Conservation (phyloP, 2,888 invertebrate genomes). For the Lasioglossum vierecki region DNA sequence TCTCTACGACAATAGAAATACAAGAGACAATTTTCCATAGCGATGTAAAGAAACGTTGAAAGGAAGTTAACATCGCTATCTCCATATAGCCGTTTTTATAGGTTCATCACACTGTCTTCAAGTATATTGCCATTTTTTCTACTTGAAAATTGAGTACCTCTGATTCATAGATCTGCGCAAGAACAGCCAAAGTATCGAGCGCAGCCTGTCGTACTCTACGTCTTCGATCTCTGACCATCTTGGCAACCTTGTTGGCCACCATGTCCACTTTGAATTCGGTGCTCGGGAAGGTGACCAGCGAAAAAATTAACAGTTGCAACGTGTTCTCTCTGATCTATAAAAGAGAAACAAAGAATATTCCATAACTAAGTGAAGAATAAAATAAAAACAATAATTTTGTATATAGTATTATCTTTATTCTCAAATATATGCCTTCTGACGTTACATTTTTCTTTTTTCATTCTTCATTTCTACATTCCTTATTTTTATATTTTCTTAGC, state of each 20-base stretch:
- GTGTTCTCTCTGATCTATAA: slow-evolving; percentile 89
- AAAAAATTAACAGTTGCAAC: slow-evolving; percentile 90
- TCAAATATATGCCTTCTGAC: no score
- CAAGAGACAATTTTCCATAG: no score
- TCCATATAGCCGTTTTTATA: neutral
- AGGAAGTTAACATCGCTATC: neutral
- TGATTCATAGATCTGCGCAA: slow-evolving; percentile 88
- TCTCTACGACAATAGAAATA: neutral
- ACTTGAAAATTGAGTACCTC: slow-evolving; percentile 70
- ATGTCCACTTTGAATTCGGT: slow-evolving; percentile 85
- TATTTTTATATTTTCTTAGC: no score
- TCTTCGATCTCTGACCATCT: slow-evolving; percentile 86
- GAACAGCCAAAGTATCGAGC: slow-evolving; percentile 91
- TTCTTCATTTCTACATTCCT: no score
- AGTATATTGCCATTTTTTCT: neutral
- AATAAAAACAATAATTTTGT: no score
- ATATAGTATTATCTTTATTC: no score
- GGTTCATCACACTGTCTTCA: neutral
- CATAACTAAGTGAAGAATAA: neutral
- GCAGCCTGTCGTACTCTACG: slow-evolving; percentile 91
- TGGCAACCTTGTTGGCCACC: slow-evolving; percentile 77
- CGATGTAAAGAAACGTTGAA: no score
- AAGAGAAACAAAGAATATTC: neutral
- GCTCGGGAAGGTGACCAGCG: slow-evolving; percentile 91
- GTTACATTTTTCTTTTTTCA: no score